Conservation (phyloP, 2,888 invertebrate species). For the Trichopoda pennipes region DNA sequence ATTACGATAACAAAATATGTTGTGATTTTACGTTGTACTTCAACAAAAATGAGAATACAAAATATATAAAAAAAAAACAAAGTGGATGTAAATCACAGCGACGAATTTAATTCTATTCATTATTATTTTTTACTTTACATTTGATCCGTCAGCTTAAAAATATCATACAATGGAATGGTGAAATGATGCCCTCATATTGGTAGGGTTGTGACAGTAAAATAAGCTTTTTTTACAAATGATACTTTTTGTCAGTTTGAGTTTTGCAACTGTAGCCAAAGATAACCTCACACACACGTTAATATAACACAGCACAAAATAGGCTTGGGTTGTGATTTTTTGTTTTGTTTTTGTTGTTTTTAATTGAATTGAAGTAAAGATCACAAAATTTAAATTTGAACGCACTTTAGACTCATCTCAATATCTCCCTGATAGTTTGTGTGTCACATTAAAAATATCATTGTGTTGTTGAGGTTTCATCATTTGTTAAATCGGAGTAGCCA, state of each 20-base stretch:
- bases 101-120: constrained; percentile 28
- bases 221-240: constrained; percentile 59
- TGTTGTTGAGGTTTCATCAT: constrained; percentile 23
- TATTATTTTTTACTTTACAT: background rate
- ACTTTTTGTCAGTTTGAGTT: constrained; percentile 34
- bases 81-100: constrained; percentile 60
- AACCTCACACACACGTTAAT: background rate
- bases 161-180: background rate
- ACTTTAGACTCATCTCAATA: constrained; percentile 15
- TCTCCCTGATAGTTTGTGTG: constrained; percentile 14
- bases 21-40: constrained; percentile 49
- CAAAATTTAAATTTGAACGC: constrained; percentile 42
- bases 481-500: constrained; percentile 35
- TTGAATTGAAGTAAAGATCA: constrained; percentile 41
- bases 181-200: constrained; percentile 33
- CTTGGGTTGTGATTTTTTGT: constrained; percentile 27
- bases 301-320: background rate
- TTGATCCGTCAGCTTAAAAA: constrained; percentile 30
- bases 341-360: too few relatives aligned
- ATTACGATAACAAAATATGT: constrained; percentile 24
- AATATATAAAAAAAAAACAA: constrained; percentile 39
- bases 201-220: constrained; percentile 52
- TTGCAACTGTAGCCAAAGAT: constrained; percentile 43
- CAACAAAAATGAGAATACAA: constrained; percentile 8
- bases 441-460: constrained; percentile 4